Percentiles rank a stretch among this genome's conserved stretches.
These are phyloP conservation scores for Sabatieria punctata DNA, from an alignment of 2,888 invertebrate genomes.

Conservation along the genomic window DNA sequence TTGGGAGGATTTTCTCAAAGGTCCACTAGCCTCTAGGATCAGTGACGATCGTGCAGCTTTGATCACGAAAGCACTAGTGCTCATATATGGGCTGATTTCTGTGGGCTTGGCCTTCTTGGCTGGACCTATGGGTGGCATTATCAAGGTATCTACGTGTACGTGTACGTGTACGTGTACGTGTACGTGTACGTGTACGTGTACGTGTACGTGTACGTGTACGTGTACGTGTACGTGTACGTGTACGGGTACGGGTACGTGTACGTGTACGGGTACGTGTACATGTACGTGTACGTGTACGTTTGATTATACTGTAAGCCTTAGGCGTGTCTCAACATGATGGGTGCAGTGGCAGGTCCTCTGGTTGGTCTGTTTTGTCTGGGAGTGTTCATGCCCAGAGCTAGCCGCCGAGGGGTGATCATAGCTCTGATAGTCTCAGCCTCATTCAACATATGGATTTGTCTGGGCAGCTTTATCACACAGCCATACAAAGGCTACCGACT, in stretches of 20 bases:
- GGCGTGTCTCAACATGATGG: conserved; percentile 43
- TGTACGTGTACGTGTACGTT: too few species aligned
- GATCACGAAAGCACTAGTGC: neutral
- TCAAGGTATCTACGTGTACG: too few species aligned
- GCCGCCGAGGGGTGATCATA: conserved; percentile 29
- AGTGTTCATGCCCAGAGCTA: conserved; percentile 71
- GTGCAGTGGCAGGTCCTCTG: conserved; percentile 69
- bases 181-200: too few species aligned
- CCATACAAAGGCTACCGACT: neutral
- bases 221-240: too few species aligned
- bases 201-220: too few species aligned
- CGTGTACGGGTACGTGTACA: too few species aligned
- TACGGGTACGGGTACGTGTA: too few species aligned
- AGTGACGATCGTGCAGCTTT: neutral
- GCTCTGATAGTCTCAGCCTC: neutral
- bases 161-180: too few species aligned
- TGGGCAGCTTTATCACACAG: conserved; percentile 1
- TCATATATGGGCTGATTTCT: conserved; percentile 11
- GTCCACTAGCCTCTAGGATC: neutral
- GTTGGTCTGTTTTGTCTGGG: conserved; percentile 68
- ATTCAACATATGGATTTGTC: conserved; percentile 3
- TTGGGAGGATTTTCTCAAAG: conserved; percentile 16
- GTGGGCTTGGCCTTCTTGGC: conserved; percentile 16
- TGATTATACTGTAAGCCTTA: neutral
- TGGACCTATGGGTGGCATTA: conserved; percentile 15